Percentiles rank a stretch among this genome's conserved stretches.
Conservation (phyloP, 2,888 invertebrate genomes). For the Galeruca laticollis region DNA sequence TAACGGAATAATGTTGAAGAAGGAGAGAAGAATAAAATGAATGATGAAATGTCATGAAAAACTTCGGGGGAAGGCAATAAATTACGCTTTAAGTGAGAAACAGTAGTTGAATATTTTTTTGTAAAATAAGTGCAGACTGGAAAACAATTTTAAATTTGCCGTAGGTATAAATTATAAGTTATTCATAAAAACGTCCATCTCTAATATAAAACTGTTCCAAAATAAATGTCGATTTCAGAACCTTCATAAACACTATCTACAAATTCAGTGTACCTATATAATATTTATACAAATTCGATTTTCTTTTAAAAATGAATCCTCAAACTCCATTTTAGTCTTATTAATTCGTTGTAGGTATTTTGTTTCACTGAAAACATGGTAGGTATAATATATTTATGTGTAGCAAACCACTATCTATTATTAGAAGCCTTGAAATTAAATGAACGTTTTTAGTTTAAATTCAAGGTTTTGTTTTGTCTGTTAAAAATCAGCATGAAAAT, state of each 20-base stretch:
- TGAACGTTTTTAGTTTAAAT: not conserved
- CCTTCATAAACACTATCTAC: no score
- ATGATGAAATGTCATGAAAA: slow-evolving; percentile 50
- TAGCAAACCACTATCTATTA: not conserved
- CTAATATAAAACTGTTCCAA: not conserved
- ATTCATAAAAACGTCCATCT: not conserved
- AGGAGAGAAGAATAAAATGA: slow-evolving; percentile 43
- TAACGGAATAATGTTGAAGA: slow-evolving; percentile 25
- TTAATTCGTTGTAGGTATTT: no score
- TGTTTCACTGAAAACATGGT: not conserved
- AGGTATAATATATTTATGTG: not conserved
- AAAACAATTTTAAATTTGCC: not conserved
- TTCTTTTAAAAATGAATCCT: no score
- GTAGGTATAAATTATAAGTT: not conserved
- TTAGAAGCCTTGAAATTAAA: not conserved
- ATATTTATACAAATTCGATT: no score
- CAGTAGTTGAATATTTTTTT: slow-evolving; percentile 38
- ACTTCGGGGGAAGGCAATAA: slow-evolving; percentile 66
- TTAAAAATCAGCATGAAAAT: no score
- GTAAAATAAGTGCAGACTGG: slow-evolving; percentile 20
- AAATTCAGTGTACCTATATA: not conserved
- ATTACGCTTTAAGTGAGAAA: slow-evolving; percentile 63
- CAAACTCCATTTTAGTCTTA: no score
- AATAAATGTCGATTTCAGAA: not conserved
- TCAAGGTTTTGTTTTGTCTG: not conserved